Percentiles rank a stretch among this genome's conserved stretches.
Evolutionary conservation across 2,888 invertebrate genomes (phyloP).

Genomic region (Neoaliturus tenellus): DNA sequence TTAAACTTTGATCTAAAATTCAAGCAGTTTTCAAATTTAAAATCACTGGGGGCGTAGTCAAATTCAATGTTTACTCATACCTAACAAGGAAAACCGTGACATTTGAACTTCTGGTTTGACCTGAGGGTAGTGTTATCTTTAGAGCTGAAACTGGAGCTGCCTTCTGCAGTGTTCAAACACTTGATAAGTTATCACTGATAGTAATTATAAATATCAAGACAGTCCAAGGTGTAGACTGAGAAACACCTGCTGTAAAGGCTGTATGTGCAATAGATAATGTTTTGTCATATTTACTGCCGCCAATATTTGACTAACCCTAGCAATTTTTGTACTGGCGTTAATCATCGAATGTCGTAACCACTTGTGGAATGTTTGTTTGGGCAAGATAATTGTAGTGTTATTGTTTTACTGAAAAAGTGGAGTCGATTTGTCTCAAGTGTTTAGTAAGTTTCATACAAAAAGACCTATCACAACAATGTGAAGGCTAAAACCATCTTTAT

Average conservation of each 20-base stretch:
- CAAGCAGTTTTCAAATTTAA: no score
- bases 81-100: not conserved
- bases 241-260: constrained; percentile 14
- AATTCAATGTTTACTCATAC: not conserved
- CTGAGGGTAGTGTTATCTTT: not conserved
- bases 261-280: constrained; percentile 25
- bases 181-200: constrained; percentile 12
- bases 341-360: not conserved
- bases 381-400: no score
- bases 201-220: constrained; percentile 27
- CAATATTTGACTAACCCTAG: not conserved
- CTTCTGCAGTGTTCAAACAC: constrained; percentile 26
- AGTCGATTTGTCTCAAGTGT: no score
- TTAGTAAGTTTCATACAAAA: no score
- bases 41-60: no score
- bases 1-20: no score
- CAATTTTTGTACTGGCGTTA: not conserved
- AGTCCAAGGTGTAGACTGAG: constrained; percentile 26
- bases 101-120: not conserved
- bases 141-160: constrained; percentile 1
- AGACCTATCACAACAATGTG: no score
- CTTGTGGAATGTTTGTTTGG: no score
- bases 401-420: no score
- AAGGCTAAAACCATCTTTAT: no score
- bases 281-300: constrained; percentile 5